Conservation (phyloP, 1,140 invertebrate species). For the Platyura marginata region DNA sequence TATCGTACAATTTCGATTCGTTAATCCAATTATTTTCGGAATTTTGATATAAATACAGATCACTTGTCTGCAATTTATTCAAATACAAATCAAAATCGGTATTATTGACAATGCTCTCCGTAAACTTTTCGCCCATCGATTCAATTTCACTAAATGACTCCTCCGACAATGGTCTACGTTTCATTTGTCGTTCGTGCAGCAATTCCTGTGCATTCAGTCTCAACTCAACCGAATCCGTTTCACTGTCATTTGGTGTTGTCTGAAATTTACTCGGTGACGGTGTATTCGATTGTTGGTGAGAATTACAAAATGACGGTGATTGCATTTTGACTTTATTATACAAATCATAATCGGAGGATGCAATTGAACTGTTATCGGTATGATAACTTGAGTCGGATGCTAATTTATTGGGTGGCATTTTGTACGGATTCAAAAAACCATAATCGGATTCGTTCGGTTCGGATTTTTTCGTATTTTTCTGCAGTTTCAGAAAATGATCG, state of each 20-base stretch:
- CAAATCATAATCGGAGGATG: slow-evolving; percentile 19
- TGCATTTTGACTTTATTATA: slow-evolving; percentile 17
- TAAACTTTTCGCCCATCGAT: slow-evolving; percentile 34
- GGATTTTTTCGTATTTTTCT: slow-evolving; percentile 14
- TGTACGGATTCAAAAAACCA: no score
- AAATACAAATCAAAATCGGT: slow-evolving; percentile 41
- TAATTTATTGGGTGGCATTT: no score
- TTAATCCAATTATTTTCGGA: slow-evolving; percentile 8
- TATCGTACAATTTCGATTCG: slow-evolving; percentile 12
- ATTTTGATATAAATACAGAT: slow-evolving; percentile 14
- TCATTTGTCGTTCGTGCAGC: slow-evolving; percentile 41
- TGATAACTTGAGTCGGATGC: slow-evolving; percentile 22
- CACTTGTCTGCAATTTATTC: slow-evolving; percentile 34
- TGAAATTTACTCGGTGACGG: slow-evolving; percentile 7
- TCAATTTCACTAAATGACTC: slow-evolving; percentile 42
- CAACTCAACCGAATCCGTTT: slow-evolving; percentile 29
- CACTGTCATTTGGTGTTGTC: slow-evolving; percentile 11
- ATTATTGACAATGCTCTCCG: slow-evolving; percentile 28
- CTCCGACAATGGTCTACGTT: slow-evolving; percentile 50
- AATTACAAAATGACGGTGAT: slow-evolving; percentile 8
- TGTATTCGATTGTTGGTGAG: slow-evolving; percentile 15
- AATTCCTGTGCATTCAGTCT: slow-evolving; percentile 26
- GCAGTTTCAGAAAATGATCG: slow-evolving; percentile 17
- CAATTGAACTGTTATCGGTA: slow-evolving; percentile 22
- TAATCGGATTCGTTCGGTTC: no score